A percentile compares a stretch with the other conserved stretches of the same genome.
These are phyloP conservation scores for Triplophysa bombifrons DNA, from an alignment of 2,797 vertebrate genomes.

Conservation along the genomic window DNA sequence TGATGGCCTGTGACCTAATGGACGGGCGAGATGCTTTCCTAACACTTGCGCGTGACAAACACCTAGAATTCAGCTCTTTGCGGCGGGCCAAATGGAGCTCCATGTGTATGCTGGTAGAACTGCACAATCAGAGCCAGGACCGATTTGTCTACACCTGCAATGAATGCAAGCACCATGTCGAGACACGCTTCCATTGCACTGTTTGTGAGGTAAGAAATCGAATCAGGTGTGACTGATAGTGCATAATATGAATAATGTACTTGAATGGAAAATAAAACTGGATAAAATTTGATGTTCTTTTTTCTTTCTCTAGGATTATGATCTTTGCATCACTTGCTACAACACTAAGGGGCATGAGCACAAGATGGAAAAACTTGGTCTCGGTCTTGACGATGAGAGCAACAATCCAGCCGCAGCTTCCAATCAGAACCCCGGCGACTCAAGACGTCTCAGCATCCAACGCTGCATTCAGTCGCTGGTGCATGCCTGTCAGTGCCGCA, in stretches of 20 bases:
- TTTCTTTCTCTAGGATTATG: slow-evolving; percentile 85
- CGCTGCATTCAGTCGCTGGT: slow-evolving; percentile 98
- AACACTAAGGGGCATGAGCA: slow-evolving; percentile 97
- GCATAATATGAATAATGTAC: neutral
- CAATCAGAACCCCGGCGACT: slow-evolving; percentile 94
- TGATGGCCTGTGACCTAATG: slow-evolving; percentile 97
- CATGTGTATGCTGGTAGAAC: slow-evolving; percentile 97
- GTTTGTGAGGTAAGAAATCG: slow-evolving; percentile 88
- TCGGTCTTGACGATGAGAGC: slow-evolving; percentile 94
- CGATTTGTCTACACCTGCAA: slow-evolving; percentile 99
- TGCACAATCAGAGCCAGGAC: slow-evolving; percentile 98
- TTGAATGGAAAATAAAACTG: neutral
- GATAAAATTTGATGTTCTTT: neutral
- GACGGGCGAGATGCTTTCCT: slow-evolving; percentile 97
- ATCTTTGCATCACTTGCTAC: slow-evolving; percentile 97
- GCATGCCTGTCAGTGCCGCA: slow-evolving; percentile 97
- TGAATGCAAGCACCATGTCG: slow-evolving; percentile 97
- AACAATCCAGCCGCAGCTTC: slow-evolving; percentile 88
- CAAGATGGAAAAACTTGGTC: slow-evolving; percentile 97
- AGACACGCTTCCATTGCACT: slow-evolving; percentile 97
- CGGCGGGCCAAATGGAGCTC: slow-evolving; percentile 94
- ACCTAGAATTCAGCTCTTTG: slow-evolving; percentile 95
- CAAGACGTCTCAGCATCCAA: slow-evolving; percentile 95
- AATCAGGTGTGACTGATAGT: neutral
- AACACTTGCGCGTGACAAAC: slow-evolving; percentile 95